phyloP scores from a whole-genome alignment of 2,888 invertebrate genomes.

The Lycocerus yunnanus region DNA sequence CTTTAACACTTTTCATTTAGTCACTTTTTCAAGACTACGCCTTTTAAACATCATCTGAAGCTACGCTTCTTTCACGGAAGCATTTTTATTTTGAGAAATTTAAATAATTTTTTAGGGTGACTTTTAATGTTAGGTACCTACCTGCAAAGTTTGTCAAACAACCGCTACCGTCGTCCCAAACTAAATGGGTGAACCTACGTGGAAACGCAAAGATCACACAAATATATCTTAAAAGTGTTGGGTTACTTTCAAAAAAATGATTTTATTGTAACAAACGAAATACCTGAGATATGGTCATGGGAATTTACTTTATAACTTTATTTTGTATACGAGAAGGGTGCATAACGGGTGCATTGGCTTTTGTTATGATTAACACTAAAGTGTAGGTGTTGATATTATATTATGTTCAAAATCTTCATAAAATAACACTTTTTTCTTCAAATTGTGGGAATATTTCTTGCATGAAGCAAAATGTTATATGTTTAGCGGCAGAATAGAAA shows the following conservation, averaged over 20 bases:
- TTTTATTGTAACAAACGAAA: constrained; percentile 13
- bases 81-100: neutral
- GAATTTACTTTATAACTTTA: constrained; percentile 20
- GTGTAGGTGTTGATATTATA: neutral
- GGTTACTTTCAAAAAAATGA: constrained; percentile 17
- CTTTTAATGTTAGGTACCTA: constrained; percentile 15
- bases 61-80: neutral
- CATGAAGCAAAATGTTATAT: too few relatives aligned
- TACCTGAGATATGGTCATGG: constrained; percentile 23
- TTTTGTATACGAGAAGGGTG: constrained; percentile 5
- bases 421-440: neutral
- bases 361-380: neutral
- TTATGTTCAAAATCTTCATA: neutral
- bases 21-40: neutral
- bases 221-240: constrained; percentile 22
- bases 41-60: neutral
- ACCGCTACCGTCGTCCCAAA: constrained; percentile 8
- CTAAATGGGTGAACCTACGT: constrained; percentile 25
- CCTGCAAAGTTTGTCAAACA: constrained; percentile 25
- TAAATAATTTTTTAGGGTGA: neutral
- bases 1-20: neutral
- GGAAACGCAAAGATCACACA: constrained; percentile 28
- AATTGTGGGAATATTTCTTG: neutral
- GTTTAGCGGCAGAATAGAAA: too few relatives aligned
- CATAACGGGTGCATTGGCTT: neutral